These are phyloP conservation scores for Rhingia rostrata DNA, from an alignment of 2,888 invertebrate species.

Conservation along the genomic window DNA sequence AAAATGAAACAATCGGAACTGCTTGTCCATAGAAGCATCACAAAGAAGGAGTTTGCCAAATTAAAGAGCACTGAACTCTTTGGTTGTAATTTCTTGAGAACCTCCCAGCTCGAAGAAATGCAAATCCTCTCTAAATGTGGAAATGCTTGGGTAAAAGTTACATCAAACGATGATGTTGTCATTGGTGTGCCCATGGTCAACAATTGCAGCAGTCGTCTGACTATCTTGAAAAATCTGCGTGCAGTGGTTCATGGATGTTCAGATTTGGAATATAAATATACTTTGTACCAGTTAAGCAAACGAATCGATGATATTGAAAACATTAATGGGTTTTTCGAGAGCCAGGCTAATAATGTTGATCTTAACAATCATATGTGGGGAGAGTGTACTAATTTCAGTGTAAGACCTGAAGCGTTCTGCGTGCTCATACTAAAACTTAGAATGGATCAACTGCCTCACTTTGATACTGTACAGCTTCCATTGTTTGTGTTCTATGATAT, in stretches of 20 bases:
- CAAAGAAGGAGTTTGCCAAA: constrained; percentile 77
- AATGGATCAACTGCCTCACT: constrained; percentile 67
- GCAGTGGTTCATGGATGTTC: constrained; percentile 65
- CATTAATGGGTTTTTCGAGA: constrained; percentile 73
- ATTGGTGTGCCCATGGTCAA: constrained; percentile 79
- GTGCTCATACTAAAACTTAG: constrained; percentile 78
- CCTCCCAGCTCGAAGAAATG: constrained; percentile 79
- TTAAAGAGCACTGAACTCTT: constrained; percentile 75
- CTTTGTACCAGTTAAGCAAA: constrained; percentile 78
- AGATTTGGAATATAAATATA: constrained; percentile 73
- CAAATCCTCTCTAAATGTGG: constrained; percentile 79
- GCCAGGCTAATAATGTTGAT: constrained; percentile 35
- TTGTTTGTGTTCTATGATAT: constrained; percentile 76
- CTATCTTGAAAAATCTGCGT: constrained; percentile 72
- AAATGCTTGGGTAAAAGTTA: constrained; percentile 79
- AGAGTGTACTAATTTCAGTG: constrained; percentile 63
- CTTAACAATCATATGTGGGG: constrained; percentile 54
- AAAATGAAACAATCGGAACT: constrained; percentile 78
- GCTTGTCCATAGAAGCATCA: constrained; percentile 77
- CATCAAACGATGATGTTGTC: constrained; percentile 72
- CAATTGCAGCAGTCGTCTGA: constrained; percentile 73
- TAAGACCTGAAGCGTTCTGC: constrained; percentile 78
- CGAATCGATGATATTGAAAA: constrained; percentile 73
- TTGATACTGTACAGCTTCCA: constrained; percentile 49
- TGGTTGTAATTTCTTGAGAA: constrained; percentile 77